phyloP scores from a whole-genome alignment of 2,797 vertebrate species.

The Pogonophryne albipinna region DNA sequence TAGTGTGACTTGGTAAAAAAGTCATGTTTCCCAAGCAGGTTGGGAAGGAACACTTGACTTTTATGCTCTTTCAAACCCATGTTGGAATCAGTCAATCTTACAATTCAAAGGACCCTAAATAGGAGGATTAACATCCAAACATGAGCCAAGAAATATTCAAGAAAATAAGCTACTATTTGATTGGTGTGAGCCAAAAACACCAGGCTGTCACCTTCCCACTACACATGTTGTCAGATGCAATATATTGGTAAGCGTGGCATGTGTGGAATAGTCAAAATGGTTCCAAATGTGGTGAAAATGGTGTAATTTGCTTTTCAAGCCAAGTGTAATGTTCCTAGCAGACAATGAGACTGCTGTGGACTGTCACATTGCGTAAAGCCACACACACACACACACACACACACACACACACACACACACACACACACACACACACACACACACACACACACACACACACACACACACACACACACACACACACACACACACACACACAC shows the following conservation, averaged over 20 bases:
- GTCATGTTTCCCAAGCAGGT: constrained; percentile 22
- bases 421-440: not conserved
- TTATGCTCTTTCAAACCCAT: constrained; percentile 6
- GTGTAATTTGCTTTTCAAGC: constrained; percentile 72
- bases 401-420: constrained; percentile 4
- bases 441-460: constrained; percentile 36
- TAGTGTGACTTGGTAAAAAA: constrained; percentile 30
- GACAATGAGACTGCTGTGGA: constrained; percentile 79
- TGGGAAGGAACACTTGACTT: constrained; percentile 30
- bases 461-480: constrained; percentile 28
- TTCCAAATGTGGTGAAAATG: constrained; percentile 65
- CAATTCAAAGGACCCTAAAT: constrained; percentile 42
- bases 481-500: constrained; percentile 13
- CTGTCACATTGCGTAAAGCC: constrained; percentile 75
- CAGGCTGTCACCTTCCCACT: constrained; percentile 62
- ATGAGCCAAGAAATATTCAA: constrained; percentile 39
- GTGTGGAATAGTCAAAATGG: constrained; percentile 52
- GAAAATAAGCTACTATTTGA: constrained; percentile 43
- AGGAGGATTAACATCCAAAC: constrained; percentile 49
- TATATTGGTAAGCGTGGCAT: constrained; percentile 36
- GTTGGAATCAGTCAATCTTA: constrained; percentile 48
- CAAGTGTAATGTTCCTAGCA: constrained; percentile 73
- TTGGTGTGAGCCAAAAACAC: constrained; percentile 49
- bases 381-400: constrained; percentile 45
- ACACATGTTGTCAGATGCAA: constrained; percentile 50